These are phyloP conservation scores for Phengaris arion DNA, from an alignment of 2,888 invertebrate genomes.

Conservation along the genomic window DNA sequence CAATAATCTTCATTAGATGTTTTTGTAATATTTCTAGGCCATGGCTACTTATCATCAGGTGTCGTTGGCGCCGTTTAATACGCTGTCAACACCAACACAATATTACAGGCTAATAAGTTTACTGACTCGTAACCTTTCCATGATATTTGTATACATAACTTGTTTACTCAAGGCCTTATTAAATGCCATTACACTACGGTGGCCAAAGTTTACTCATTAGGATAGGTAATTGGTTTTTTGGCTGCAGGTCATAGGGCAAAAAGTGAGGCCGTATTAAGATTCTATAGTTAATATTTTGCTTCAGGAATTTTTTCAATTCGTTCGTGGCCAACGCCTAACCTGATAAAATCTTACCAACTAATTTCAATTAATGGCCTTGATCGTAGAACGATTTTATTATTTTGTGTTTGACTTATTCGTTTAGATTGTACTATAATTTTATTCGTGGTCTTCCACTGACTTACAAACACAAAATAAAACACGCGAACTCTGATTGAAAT, in stretches of 20 bases:
- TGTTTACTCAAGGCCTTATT: not conserved
- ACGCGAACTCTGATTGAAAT: not conserved
- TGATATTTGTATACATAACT: not conserved
- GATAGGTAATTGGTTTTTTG: constrained; percentile 13
- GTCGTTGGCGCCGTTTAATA: not conserved
- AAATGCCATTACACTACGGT: not conserved
- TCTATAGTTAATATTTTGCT: not conserved
- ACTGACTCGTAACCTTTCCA: not conserved
- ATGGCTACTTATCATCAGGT: not conserved
- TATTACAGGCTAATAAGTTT: not conserved
- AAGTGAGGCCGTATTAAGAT: not conserved
- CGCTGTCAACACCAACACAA: not conserved
- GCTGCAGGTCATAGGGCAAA: not conserved
- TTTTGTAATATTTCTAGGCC: not conserved
- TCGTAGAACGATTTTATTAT: too few species aligned
- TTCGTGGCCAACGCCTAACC: too few species aligned
- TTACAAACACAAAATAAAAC: not conserved
- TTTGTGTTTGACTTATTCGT: too few species aligned
- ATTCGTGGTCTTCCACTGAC: not conserved
- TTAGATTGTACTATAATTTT: too few species aligned
- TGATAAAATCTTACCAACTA: too few species aligned
- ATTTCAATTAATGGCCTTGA: too few species aligned
- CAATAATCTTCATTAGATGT: not conserved
- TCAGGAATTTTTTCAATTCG: not conserved
- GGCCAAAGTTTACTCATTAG: not conserved